phyloP scores from a whole-genome alignment of 1,140 invertebrate species.

The Frieseomelitta varia region DNA sequence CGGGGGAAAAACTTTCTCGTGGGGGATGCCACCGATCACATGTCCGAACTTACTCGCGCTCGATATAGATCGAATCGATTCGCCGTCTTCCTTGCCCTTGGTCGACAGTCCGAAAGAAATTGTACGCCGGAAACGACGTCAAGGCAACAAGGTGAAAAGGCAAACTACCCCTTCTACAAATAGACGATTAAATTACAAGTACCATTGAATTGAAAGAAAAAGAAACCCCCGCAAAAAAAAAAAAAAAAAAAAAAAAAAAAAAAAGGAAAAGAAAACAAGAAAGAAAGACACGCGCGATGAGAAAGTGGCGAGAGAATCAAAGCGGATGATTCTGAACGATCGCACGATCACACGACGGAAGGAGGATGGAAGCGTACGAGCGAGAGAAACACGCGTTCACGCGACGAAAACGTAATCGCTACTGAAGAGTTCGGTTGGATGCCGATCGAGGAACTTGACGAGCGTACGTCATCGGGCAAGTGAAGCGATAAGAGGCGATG shows the following conservation, averaged over 20 bases:
- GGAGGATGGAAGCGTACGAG: not conserved
- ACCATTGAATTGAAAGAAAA: no score
- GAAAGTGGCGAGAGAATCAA: no score
- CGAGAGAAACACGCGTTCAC: not conserved
- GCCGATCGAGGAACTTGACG: conserved; percentile 23
- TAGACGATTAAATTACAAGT: no score
- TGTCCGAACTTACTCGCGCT: not conserved
- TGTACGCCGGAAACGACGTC: no score
- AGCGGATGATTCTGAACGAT: not conserved
- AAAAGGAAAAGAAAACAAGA: not conserved
- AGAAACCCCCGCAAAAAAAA: no score
- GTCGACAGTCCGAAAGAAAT: no score
- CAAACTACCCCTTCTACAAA: no score
- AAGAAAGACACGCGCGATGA: no score
- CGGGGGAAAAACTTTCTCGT: conserved; percentile 5
- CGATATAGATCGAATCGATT: not conserved
- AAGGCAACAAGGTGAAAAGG: no score
- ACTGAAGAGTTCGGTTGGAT: conserved; percentile 11
- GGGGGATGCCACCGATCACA: conserved; percentile 15
- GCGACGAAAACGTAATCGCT: conserved; percentile 19
- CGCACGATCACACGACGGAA: not conserved
- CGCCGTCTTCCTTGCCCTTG: not conserved
- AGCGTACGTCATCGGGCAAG: conserved; percentile 20
- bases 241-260: no score
- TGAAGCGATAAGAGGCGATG: conserved; percentile 22